Evolutionary conservation across 2,888 invertebrate species (phyloP).

Genomic region (Stenchaetothrips biformis): DNA sequence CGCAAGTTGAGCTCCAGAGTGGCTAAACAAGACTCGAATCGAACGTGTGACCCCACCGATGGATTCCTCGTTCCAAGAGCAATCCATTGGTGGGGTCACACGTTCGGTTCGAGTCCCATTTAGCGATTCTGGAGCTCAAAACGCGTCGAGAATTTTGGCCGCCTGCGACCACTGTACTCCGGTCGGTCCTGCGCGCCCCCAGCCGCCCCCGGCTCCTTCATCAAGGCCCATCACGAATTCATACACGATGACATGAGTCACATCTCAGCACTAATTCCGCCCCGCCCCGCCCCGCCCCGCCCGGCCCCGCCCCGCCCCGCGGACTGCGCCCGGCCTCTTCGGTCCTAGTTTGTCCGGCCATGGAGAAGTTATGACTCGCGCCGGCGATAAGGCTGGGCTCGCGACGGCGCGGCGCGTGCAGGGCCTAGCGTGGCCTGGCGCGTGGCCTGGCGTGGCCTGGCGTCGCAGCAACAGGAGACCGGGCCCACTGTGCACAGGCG

Average conservation of each 20-base stretch:
- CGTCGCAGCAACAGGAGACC: conserved; percentile 4
- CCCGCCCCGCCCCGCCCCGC: no score
- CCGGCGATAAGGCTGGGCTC: not conserved
- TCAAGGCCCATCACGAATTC: conserved; percentile 14
- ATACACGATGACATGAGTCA: conserved; percentile 15
- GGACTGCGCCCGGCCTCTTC: not conserved
- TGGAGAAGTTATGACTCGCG: conserved; percentile 3
- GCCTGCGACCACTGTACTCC: no score
- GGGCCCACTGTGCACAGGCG: not conserved
- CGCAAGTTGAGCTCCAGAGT: no score
- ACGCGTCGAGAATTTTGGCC: no score
- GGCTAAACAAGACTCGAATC: no score
- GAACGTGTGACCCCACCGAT: no score
- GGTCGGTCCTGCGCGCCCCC: not conserved
- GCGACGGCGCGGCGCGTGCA: not conserved
- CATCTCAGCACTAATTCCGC: conserved; percentile 7
- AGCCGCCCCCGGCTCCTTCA: not conserved
- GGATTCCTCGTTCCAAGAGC: no score
- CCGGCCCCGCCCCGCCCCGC: not conserved
- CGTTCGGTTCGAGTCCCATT: no score
- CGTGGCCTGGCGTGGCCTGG: not conserved
- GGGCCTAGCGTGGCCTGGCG: not conserved
- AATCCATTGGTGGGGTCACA: no score
- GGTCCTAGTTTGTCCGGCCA: conserved; percentile 13
- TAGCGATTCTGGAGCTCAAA: no score